Percentiles rank a stretch among this genome's conserved stretches.
These are phyloP conservation scores for Rhipidura dahli DNA, from an alignment of 2,113 vertebrate genomes.

Conservation along the genomic window DNA sequence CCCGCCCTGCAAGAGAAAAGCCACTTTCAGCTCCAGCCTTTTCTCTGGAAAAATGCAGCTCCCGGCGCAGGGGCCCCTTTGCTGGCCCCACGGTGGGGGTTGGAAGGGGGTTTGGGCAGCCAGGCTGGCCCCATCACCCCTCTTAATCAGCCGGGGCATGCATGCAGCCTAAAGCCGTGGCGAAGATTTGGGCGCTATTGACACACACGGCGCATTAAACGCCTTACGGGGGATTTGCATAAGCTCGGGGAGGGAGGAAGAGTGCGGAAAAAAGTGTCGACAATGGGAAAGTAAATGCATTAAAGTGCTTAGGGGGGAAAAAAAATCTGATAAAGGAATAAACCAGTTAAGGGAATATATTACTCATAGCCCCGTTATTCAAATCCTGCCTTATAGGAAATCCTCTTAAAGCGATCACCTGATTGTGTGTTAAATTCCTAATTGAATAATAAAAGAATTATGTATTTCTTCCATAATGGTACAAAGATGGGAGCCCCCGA, in stretches of 20 bases:
- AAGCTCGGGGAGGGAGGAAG: constrained; percentile 34
- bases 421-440: constrained; percentile 57
- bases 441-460: constrained; percentile 61
- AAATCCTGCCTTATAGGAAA: constrained; percentile 65
- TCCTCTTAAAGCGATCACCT: constrained; percentile 65
- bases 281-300: constrained; percentile 61
- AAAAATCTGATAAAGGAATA: constrained; percentile 65
- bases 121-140: not conserved
- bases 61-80: not conserved
- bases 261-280: not conserved
- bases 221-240: constrained; percentile 64
- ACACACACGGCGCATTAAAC: constrained; percentile 13
- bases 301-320: constrained; percentile 30
- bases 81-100: not conserved
- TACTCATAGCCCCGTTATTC: constrained; percentile 15
- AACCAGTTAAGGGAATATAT: constrained; percentile 64
- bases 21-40: not conserved
- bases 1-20: not conserved
- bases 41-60: constrained; percentile 2
- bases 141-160: not conserved
- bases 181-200: not conserved
- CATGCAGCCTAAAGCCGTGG: not conserved
- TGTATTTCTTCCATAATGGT: not conserved
- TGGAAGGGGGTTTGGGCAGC: not conserved
- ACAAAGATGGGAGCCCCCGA: not conserved